Percentiles rank a stretch among this genome's conserved stretches.
Evolutionary conservation across 1,140 invertebrate species (phyloP).

Genomic region (Neodiprion lecontei): DNA sequence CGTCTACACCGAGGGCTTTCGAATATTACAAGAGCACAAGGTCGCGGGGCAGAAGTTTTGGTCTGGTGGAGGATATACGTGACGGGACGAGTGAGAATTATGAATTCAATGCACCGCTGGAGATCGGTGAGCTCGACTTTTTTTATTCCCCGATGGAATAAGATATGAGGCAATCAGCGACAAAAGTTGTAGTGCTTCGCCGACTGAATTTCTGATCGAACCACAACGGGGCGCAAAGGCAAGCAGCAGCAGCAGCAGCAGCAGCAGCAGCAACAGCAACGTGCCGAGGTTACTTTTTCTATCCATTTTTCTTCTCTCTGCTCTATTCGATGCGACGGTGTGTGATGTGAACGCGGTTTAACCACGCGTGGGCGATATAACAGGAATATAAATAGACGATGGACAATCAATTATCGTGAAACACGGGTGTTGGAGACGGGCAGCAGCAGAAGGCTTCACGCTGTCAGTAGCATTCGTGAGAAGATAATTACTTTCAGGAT

Average conservation of each 20-base stretch:
- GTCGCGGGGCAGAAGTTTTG: too few species aligned
- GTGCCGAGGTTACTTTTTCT: not conserved
- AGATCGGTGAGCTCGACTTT: not conserved
- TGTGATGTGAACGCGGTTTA: not conserved
- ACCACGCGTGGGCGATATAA: not conserved
- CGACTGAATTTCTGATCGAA: not conserved
- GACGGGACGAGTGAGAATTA: not conserved
- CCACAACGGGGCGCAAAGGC: not conserved
- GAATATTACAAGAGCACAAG: too few species aligned
- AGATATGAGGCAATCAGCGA: not conserved
- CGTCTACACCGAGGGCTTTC: too few species aligned
- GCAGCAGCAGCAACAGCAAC: not conserved
- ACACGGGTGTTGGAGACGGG: not conserved
- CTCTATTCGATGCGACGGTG: too few species aligned
- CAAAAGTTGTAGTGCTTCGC: not conserved
- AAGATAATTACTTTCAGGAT: not conserved
- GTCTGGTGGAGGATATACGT: too few species aligned
- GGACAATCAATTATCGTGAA: constrained; percentile 7
- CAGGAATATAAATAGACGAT: not conserved
- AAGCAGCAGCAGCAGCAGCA: not conserved
- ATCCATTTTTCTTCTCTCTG: too few species aligned
- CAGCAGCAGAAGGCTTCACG: not conserved
- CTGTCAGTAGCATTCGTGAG: not conserved
- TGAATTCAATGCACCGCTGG: not conserved
- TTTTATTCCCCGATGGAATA: not conserved